phyloP scores from a whole-genome alignment of 2,888 invertebrate genomes.

The Cryptus armator region DNA sequence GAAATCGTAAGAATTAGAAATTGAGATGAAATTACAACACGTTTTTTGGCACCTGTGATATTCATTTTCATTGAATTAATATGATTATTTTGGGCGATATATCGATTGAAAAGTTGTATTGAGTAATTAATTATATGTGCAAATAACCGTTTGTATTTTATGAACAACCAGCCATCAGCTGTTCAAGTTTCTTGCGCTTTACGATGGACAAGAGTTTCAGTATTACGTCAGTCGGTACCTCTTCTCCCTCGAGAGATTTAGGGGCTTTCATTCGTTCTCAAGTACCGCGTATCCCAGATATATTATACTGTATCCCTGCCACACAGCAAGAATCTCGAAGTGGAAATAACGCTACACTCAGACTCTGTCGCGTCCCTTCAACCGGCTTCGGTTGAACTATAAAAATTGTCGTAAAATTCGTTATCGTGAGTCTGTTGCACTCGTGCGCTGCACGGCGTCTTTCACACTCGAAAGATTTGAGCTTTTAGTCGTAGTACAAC shows the following conservation, averaged over 20 bases:
- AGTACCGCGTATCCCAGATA: conserved; percentile 45
- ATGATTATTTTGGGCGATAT: too few species aligned
- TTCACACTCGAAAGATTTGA: conserved; percentile 22
- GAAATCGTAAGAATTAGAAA: too few species aligned
- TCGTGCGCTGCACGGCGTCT: conserved; percentile 11
- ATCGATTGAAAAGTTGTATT: not conserved
- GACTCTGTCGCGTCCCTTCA: conserved; percentile 11
- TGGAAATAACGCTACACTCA: conserved; percentile 33
- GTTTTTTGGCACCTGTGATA: too few species aligned
- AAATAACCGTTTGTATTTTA: not conserved
- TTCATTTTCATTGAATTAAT: too few species aligned
- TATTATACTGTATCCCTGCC: conserved; percentile 17
- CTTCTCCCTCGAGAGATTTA: conserved; percentile 63
- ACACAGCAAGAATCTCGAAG: conserved; percentile 45
- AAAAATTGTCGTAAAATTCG: conserved; percentile 75
- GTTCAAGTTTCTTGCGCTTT: not conserved
- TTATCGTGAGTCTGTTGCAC: conserved; percentile 47
- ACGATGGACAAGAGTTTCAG: not conserved
- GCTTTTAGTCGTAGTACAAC: conserved; percentile 39
- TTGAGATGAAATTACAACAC: too few species aligned
- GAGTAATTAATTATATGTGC: not conserved
- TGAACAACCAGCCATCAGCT: not conserved
- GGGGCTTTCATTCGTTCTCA: conserved; percentile 63
- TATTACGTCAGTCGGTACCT: conserved; percentile 38
- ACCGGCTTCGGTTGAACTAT: conserved; percentile 58